Base-by-base conservation (phyloP, 2,113 vertebrate species). In the Amphiprion ocellaris region DNA sequence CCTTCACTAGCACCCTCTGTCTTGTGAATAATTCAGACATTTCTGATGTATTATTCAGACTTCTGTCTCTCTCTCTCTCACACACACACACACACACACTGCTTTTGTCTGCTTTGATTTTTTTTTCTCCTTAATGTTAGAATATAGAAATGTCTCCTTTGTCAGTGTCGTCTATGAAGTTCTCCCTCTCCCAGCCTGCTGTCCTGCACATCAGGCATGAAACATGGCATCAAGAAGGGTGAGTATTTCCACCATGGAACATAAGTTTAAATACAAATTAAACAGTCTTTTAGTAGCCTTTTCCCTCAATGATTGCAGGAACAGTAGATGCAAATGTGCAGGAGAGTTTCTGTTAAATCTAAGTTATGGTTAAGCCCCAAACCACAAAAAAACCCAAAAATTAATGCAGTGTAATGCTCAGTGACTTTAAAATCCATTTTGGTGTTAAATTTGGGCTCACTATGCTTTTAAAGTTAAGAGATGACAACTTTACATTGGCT, bases 21-120 rank as follows among this genome's bases (percentile, higher is more conserved):
- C 61, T 50, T 72, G 54, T 89, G 69, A 90, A 90, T 89, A 87
- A 92, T 89, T 88, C 75, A 88, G 60, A 26, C 9, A 56, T 71
- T 68, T 84, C 21, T 39, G n/a, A 88, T 90, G 74, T 49, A 86
- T 88, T 86, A 89, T 89, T 89, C 72, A 87, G 67, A 61, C 63
- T 39, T 74, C 72, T 83, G 44, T 49, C 56, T 11, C 41, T n/a
- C 26, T 26, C 26, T 26, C 26, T 2, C 26, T 26, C 26, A 26
- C 26, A 26, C 26, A 26, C 26, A 26, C 58, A 16, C 55, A 60
- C 23, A 17, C 16, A 55, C 73, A 56, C 52, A 24, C 23, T 54
- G 44, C 59, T 68, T 75, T 74, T 77, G 68, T 77, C 46, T 71
- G 37, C 68, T 79, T 56, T 74, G 46, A 72, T 77, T 70, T 58